Evolutionary conservation across 1,140 invertebrate species (phyloP).

Genomic region (Coptotermes formosanus): DNA sequence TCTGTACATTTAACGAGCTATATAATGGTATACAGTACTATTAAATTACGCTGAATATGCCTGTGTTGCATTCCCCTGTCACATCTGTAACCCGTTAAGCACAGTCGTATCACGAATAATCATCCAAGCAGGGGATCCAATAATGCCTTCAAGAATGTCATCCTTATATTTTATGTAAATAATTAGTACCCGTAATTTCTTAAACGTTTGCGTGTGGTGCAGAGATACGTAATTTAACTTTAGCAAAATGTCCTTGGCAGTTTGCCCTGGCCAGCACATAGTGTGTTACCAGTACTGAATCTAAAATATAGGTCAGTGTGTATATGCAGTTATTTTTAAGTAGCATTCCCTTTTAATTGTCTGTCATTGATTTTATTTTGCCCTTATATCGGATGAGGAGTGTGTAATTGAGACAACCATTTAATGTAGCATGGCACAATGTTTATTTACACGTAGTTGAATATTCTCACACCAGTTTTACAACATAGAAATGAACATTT

Average conservation of each 20-base stretch:
- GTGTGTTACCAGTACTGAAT: conserved; percentile 7
- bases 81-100: conserved; percentile 17
- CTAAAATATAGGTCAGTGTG: conserved; percentile 24
- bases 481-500: too few relatives aligned
- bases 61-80: not conserved
- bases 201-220: not conserved
- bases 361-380: too few relatives aligned
- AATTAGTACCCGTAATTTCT: not conserved
- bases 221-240: conserved; percentile 21
- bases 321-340: conserved; percentile 32
- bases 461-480: too few relatives aligned
- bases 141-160: not conserved
- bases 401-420: too few relatives aligned
- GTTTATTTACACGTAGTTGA: too few relatives aligned
- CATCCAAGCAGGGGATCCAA: not conserved
- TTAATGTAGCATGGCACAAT: too few relatives aligned
- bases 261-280: conserved; percentile 34
- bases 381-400: too few relatives aligned
- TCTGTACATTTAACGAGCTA: not conserved
- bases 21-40: not conserved
- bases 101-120: not conserved
- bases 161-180: not conserved
- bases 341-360: not conserved
- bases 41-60: not conserved
- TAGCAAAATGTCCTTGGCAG: conserved; percentile 29